A percentile compares a stretch with the other conserved stretches of the same genome.
Evolutionary conservation across 2,113 vertebrate genomes (phyloP).

Genomic region (Pao palembangensis): DNA sequence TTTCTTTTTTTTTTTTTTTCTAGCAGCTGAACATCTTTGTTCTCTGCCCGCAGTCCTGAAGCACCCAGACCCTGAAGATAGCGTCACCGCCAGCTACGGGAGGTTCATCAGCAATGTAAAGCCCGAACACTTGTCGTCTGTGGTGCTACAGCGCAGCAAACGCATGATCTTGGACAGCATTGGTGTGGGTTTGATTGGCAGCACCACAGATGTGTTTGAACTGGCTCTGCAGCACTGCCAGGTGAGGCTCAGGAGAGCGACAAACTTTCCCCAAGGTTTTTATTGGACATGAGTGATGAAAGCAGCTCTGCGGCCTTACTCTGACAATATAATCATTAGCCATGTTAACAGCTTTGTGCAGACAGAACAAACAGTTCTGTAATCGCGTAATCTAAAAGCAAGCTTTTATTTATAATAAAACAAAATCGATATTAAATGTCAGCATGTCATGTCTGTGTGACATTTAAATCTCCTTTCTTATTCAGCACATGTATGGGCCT

Average conservation of each 20-base stretch:
- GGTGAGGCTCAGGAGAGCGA: conserved; percentile 64
- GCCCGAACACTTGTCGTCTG: conserved; percentile 73
- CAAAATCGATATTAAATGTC: background rate
- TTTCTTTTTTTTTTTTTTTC: background rate
- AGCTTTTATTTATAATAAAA: conserved; percentile 17
- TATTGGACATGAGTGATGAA: conserved; percentile 16
- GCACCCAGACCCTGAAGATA: conserved; percentile 65
- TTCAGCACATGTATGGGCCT: conserved; percentile 77
- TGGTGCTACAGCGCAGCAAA: conserved; percentile 79
- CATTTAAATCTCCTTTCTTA: conserved; percentile 5
- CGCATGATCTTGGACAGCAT: conserved; percentile 89
- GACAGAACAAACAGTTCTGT: conserved; percentile 7
- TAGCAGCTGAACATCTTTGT: background rate
- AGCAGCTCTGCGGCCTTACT: conserved; percentile 8
- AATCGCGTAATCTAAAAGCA: background rate
- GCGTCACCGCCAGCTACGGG: conserved; percentile 81
- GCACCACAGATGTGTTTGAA: conserved; percentile 80
- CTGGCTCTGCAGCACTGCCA: conserved; percentile 80
- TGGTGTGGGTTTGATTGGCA: conserved; percentile 84
- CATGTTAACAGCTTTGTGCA: background rate
- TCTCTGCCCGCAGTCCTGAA: conserved; percentile 63
- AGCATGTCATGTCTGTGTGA: too few relatives aligned
- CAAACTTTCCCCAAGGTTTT: conserved; percentile 1
- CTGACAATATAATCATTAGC: background rate
- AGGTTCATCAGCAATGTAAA: conserved; percentile 76